phyloP scores from a whole-genome alignment of 92 coral and sea anemone species.

The Pocillopora meandrina region DNA sequence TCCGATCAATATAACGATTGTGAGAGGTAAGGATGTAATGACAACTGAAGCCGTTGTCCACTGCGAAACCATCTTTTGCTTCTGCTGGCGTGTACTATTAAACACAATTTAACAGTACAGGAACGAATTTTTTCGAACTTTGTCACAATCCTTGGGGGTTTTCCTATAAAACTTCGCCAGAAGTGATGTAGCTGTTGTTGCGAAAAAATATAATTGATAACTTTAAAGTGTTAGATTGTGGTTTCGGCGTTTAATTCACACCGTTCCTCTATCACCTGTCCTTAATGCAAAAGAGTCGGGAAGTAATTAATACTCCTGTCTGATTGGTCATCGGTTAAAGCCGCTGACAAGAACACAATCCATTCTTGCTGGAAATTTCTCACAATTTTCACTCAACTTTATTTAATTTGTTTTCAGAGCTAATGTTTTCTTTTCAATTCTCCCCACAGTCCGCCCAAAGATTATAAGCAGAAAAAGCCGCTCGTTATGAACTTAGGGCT shows the following conservation, averaged over 20 bases:
- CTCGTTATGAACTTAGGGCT: neutral
- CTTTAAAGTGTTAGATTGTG: neutral
- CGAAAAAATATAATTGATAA: neutral
- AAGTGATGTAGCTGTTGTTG: neutral
- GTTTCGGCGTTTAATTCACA: neutral
- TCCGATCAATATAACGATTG: slow-evolving; percentile 48
- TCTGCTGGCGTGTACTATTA: neutral
- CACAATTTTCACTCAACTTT: neutral
- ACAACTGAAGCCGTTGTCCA: slow-evolving; percentile 55
- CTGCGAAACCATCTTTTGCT: neutral
- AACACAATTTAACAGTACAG: neutral
- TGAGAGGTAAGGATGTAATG: slow-evolving; percentile 26
- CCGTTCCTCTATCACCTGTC: slow-evolving; percentile 11
- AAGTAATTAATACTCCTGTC: neutral
- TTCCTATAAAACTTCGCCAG: neutral
- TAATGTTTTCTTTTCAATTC: neutral
- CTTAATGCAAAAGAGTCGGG: neutral
- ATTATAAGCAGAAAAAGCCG: neutral
- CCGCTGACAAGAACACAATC: neutral
- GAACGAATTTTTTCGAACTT: neutral
- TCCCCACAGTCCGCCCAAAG: neutral
- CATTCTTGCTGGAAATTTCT: neutral
- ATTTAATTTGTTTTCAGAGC: neutral
- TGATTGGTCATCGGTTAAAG: neutral
- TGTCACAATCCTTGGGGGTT: neutral